Evolutionary conservation across 2,797 vertebrate species (phyloP).

Genomic region (Luscinia megarhynchos): DNA sequence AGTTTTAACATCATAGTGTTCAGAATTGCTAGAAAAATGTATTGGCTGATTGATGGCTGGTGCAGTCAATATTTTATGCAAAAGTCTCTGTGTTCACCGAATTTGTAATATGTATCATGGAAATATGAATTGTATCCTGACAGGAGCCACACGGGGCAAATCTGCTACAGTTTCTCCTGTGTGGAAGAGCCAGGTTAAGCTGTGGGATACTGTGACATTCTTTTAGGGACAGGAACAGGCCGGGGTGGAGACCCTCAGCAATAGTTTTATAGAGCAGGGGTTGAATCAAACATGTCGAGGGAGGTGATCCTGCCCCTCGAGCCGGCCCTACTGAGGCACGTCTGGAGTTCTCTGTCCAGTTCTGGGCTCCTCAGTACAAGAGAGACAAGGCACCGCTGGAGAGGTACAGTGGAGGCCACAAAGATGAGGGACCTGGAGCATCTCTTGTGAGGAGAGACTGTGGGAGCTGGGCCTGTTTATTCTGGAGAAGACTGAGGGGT

Average conservation of each 20-base stretch:
- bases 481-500: neutral
- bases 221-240: neutral
- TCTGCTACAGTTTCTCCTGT: neutral
- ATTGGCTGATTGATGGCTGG: neutral
- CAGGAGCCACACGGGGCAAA: rapidly evolving
- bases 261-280: rapidly evolving
- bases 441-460: neutral
- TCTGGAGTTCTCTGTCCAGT: neutral
- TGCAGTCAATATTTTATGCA: neutral
- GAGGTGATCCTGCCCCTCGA: neutral
- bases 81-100: neutral
- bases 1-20: neutral
- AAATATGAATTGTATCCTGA: neutral
- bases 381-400: neutral
- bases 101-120: rapidly evolving
- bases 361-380: neutral
- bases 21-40: neutral
- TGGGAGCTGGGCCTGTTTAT: neutral
- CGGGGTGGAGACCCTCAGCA: rapidly evolving
- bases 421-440: neutral
- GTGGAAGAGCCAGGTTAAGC: neutral
- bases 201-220: no score
- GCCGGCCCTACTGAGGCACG: neutral
- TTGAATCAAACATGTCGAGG: neutral
- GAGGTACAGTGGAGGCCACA: neutral